These are phyloP conservation scores for Loriculus beryllinus DNA, from an alignment of 2,797 vertebrate species.

Conservation along the genomic window DNA sequence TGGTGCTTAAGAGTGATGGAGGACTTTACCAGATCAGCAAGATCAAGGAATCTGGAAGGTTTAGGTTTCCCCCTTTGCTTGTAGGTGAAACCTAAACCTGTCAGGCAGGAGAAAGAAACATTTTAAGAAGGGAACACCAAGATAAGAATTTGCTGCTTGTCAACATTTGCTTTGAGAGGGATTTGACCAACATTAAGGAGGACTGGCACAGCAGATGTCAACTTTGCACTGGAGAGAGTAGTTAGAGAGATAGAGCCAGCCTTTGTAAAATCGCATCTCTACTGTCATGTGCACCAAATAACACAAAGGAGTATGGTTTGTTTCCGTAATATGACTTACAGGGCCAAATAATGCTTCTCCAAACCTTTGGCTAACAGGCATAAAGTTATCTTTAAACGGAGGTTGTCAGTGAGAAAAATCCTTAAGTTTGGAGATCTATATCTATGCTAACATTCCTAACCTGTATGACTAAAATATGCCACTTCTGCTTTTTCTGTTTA, in stretches of 20 bases:
- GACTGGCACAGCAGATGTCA: not conserved
- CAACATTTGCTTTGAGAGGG: not conserved
- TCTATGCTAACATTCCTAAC: not conserved
- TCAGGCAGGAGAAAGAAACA: not conserved
- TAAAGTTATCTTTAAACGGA: not conserved
- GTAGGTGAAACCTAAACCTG: not conserved
- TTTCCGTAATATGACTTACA: not conserved
- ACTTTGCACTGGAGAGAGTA: not conserved
- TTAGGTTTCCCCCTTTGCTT: not conserved
- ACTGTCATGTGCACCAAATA: not conserved
- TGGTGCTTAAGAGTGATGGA: not conserved
- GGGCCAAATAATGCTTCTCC: not conserved
- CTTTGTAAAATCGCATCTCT: not conserved
- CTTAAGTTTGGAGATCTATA: not conserved
- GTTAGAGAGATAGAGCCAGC: not conserved
- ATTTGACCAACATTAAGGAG: not conserved
- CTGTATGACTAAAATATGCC: not conserved
- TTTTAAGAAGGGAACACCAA: not conserved
- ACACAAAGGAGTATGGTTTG: not conserved
- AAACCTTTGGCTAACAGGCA: not conserved
- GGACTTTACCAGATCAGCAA: not conserved
- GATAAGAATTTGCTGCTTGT: not conserved
- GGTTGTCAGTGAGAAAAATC: not conserved
- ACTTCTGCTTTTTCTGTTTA: not conserved
- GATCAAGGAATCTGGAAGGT: not conserved